These are phyloP conservation scores for Leucopsar rothschildi DNA, from an alignment of 2,113 vertebrate species.

Conservation along the genomic window DNA sequence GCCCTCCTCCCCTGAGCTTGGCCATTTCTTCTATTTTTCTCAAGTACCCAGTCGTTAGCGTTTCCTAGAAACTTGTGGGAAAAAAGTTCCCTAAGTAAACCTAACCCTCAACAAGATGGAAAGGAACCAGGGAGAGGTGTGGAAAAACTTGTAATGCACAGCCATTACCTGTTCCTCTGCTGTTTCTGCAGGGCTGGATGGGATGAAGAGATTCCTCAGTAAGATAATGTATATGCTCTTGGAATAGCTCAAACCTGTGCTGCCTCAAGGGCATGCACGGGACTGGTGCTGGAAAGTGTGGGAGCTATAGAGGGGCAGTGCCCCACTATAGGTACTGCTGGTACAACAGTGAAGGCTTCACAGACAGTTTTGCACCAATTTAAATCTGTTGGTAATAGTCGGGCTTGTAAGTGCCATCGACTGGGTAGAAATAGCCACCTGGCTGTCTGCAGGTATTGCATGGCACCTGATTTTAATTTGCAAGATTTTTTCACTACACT, in stretches of 20 bases:
- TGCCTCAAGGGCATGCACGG: fast-evolving
- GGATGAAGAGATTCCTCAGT: not conserved
- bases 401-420: not conserved
- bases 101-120: not conserved
- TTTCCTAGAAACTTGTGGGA: not conserved
- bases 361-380: not conserved
- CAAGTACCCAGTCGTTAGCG: not conserved
- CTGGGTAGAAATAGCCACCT: not conserved
- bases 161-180: not conserved
- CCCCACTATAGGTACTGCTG: fast-evolving
- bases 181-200: not conserved
- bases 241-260: not conserved
- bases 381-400: not conserved
- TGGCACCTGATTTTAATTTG: not conserved
- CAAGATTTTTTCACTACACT: not conserved
- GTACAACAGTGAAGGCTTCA: not conserved
- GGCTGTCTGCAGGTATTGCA: not conserved
- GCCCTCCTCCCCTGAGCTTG: not conserved
- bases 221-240: not conserved
- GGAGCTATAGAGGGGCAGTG: not conserved
- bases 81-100: not conserved
- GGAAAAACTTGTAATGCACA: not conserved
- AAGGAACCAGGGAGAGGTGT: not conserved
- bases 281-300: not conserved
- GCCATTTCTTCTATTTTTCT: not conserved